These are phyloP conservation scores for Melanogrammus aeglefinus DNA, from an alignment of 2,797 vertebrate species.

Conservation along the genomic window DNA sequence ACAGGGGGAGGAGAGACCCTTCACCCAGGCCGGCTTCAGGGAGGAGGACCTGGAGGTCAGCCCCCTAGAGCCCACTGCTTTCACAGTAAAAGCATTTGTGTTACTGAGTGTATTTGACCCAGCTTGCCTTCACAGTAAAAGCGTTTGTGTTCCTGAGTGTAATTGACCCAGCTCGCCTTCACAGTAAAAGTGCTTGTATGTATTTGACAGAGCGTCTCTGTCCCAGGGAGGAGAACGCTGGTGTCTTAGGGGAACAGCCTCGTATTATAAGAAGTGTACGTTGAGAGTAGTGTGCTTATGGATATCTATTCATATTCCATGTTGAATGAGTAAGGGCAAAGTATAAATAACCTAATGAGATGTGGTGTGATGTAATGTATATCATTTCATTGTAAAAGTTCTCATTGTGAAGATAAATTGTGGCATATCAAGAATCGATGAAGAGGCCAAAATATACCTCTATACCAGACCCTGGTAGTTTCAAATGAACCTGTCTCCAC, in stretches of 20 bases:
- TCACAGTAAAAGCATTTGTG: background rate
- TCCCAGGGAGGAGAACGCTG: too few relatives aligned
- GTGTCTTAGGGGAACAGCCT: too few relatives aligned
- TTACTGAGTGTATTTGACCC: too few relatives aligned
- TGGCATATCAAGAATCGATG: background rate
- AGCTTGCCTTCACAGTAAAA: background rate
- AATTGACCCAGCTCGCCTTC: background rate
- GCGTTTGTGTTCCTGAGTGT: too few relatives aligned
- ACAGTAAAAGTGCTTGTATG: background rate
- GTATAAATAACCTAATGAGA: too few relatives aligned
- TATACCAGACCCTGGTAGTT: background rate
- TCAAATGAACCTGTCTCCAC: background rate
- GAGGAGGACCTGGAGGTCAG: slow-evolving; percentile 68
- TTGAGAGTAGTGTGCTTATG: too few relatives aligned
- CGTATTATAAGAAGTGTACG: too few relatives aligned
- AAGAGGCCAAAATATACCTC: too few relatives aligned
- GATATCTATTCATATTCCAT: too few relatives aligned
- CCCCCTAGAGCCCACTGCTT: background rate
- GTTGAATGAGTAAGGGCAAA: too few relatives aligned
- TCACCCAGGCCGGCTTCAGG: slow-evolving; percentile 84
- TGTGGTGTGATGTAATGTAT: background rate
- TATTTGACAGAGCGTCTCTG: too few relatives aligned
- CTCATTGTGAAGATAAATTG: background rate
- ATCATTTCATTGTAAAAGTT: background rate
- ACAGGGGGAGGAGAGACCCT: slow-evolving; percentile 85